Evolutionary conservation across 2,113 vertebrate species (phyloP).

Genomic region (Daboia siamensis): DNA sequence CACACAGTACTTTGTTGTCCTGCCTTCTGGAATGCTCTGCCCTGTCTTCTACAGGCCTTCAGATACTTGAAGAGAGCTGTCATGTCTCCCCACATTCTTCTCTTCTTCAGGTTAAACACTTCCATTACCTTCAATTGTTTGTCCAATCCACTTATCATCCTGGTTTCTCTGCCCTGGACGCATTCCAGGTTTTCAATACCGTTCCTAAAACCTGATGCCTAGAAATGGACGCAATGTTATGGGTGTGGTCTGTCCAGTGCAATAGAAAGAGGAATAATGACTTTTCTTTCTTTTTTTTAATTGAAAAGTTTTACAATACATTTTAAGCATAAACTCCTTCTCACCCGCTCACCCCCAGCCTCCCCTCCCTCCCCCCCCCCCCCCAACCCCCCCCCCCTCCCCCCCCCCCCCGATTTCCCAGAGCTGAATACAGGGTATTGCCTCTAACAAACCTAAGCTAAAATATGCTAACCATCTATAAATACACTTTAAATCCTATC

Average conservation of each 20-base stretch:
- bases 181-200: not conserved
- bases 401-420: too few relatives aligned
- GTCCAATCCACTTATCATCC: not conserved
- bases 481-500: too few relatives aligned
- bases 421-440: too few relatives aligned
- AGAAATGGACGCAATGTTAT: not conserved
- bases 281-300: not conserved
- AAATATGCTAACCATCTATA: too few relatives aligned
- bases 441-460: too few relatives aligned
- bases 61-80: not conserved
- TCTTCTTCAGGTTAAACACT: not conserved
- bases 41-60: not conserved
- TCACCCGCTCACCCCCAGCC: too few relatives aligned
- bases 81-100: not conserved
- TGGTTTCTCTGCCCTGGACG: not conserved
- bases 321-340: too few relatives aligned
- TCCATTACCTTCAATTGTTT: not conserved
- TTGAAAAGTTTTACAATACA: too few relatives aligned
- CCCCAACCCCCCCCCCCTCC: too few relatives aligned
- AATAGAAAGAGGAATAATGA: not conserved
- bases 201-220: not conserved
- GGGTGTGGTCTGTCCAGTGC: not conserved
- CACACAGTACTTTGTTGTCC: not conserved
- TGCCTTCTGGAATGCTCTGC: not conserved
- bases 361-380: too few relatives aligned